phyloP scores from a whole-genome alignment of 1,140 invertebrate species.

The Pentalonia nigronervosa region DNA sequence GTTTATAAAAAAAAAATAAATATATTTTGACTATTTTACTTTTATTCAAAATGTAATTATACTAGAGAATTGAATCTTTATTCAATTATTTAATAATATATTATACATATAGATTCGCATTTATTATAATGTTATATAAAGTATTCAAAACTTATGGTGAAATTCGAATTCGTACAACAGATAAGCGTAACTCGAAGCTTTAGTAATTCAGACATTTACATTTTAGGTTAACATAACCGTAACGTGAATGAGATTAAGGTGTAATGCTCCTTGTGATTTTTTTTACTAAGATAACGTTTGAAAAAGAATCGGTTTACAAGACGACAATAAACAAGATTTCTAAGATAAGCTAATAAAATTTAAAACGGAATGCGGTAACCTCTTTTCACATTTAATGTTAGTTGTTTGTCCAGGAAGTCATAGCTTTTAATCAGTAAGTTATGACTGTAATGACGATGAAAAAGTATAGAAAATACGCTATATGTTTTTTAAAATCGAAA shows the following conservation, averaged over 20 bases:
- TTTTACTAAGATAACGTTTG: not conserved
- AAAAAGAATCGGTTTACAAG: conserved; percentile 9
- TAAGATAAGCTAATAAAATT: not conserved
- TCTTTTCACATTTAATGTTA: not conserved
- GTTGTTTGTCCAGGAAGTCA: not conserved
- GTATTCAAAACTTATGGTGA: not conserved
- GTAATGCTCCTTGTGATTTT: not conserved
- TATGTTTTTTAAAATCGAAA: not conserved
- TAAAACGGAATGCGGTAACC: not conserved
- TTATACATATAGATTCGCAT: not conserved
- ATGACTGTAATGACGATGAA: not conserved
- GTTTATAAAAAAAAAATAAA: not conserved
- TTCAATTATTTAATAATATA: not conserved
- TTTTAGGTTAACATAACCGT: not conserved
- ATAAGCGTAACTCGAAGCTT: not conserved
- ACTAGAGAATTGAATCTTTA: not conserved
- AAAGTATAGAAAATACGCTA: not conserved
- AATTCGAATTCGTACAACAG: not conserved
- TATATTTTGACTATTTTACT: not conserved
- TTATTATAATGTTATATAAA: not conserved
- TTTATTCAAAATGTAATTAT: not conserved
- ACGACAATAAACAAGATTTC: not conserved
- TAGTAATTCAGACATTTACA: conserved; percentile 20
- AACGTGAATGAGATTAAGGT: not conserved
- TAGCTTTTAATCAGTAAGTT: not conserved